A percentile compares a stretch with the other conserved stretches of the same genome.
These are phyloP conservation scores for Diachrysia chrysitis DNA, from an alignment of 2,888 invertebrate species.

Conservation along the genomic window DNA sequence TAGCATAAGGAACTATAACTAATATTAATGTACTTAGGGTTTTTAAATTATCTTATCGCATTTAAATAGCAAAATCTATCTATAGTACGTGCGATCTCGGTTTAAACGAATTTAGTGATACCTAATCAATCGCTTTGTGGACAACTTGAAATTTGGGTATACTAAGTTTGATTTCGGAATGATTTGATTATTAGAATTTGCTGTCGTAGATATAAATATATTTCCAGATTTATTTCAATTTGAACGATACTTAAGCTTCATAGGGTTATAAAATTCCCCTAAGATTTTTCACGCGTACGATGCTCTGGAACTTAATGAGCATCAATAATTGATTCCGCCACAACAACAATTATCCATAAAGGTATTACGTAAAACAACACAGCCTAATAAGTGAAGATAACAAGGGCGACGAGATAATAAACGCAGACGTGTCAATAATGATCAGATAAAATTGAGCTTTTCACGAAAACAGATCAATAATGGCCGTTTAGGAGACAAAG, in stretches of 20 bases:
- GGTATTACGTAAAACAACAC: constrained; percentile 24
- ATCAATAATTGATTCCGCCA: neutral
- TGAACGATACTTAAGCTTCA: too few species aligned
- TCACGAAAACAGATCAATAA: constrained; percentile 42
- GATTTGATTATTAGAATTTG: too few species aligned
- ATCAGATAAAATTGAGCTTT: constrained; percentile 42
- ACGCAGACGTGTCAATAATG: constrained; percentile 43
- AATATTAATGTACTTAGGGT: neutral
- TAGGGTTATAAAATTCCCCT: neutral
- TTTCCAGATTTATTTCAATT: too few species aligned
- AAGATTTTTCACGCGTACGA: neutral
- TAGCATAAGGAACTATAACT: neutral
- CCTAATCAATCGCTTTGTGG: neutral
- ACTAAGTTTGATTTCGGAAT: too few species aligned
- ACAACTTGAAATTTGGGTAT: neutral
- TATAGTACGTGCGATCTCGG: neutral
- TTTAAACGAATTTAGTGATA: neutral
- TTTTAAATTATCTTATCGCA: neutral
- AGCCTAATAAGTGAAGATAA: constrained; percentile 46
- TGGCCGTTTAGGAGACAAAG: neutral
- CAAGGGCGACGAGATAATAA: constrained; percentile 22
- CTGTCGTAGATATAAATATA: too few species aligned
- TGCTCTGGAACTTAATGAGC: too few species aligned
- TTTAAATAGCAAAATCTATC: neutral
- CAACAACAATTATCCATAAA: neutral